Conservation (phyloP, 2,113 vertebrate species). For the Cariama cristata region DNA sequence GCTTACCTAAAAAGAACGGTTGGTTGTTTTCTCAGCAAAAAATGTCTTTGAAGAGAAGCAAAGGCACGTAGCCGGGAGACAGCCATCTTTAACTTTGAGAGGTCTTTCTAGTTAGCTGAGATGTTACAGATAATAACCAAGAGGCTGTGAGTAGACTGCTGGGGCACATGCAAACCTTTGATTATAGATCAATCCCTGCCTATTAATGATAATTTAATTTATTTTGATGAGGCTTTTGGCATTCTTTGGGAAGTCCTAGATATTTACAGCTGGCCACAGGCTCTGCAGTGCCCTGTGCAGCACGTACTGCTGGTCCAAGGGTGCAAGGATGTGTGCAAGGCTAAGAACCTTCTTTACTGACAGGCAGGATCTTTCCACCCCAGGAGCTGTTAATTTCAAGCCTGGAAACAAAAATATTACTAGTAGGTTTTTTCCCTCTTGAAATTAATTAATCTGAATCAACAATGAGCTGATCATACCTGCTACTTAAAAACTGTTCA, state of each 20-base stretch:
- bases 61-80: not conserved
- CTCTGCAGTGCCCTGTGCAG: not conserved
- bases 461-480: not conserved
- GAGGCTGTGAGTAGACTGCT: not conserved
- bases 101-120: not conserved
- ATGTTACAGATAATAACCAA: not conserved
- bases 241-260: not conserved
- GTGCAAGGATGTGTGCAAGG: not conserved
- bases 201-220: not conserved
- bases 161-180: not conserved
- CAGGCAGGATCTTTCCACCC: not conserved
- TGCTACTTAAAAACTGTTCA: not conserved
- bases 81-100: not conserved
- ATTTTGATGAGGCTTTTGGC: not conserved
- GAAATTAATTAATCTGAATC: not conserved
- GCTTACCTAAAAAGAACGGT: not conserved
- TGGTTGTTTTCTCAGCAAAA: not conserved
- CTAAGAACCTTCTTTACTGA: not conserved
- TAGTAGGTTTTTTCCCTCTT: not conserved
- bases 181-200: not conserved
- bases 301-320: not conserved
- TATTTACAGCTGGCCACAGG: not conserved
- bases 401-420: not conserved
- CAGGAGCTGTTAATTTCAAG: not conserved
- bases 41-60: not conserved